Evolutionary conservation across 2,888 invertebrate species (phyloP).

Genomic region (Phengaris arion): DNA sequence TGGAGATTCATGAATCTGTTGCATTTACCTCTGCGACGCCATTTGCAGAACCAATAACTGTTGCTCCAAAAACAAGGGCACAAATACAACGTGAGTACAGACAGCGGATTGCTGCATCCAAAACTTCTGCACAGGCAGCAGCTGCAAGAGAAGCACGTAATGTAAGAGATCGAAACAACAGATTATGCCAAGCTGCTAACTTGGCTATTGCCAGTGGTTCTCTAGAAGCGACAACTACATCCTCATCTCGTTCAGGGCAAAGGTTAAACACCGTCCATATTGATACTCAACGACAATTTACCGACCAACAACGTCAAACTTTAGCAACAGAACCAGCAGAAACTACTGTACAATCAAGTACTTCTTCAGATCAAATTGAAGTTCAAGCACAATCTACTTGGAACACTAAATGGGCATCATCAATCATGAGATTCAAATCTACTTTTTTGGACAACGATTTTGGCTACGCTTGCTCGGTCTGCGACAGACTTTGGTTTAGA

Average conservation of each 20-base stretch:
- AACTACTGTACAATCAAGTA: slow-evolving; percentile 26
- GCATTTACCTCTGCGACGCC: not conserved
- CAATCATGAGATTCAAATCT: slow-evolving; percentile 44
- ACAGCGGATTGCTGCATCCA: too few species aligned
- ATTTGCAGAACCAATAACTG: not conserved
- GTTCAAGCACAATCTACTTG: slow-evolving; percentile 42
- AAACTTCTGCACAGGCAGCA: too few species aligned
- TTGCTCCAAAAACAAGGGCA: too few species aligned
- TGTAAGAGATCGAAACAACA: too few species aligned
- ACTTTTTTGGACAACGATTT: slow-evolving; percentile 48
- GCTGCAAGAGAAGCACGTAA: too few species aligned
- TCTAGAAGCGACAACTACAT: slow-evolving; percentile 38
- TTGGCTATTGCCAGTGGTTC: not conserved
- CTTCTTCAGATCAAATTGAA: slow-evolving; percentile 32
- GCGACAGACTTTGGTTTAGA: slow-evolving; percentile 52
- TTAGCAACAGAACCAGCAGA: slow-evolving; percentile 32
- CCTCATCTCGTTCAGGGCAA: slow-evolving; percentile 40
- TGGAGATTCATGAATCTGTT: too few species aligned
- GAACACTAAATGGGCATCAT: slow-evolving; percentile 45
- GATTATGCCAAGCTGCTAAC: too few species aligned
- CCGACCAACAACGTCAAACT: slow-evolving; percentile 31
- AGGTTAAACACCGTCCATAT: slow-evolving; percentile 38
- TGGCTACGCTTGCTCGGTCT: slow-evolving; percentile 49
- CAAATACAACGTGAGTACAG: too few species aligned
- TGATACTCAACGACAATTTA: slow-evolving; percentile 36